Conservation (phyloP, 2,113 vertebrate species). For the Brachyistius frenatus region DNA sequence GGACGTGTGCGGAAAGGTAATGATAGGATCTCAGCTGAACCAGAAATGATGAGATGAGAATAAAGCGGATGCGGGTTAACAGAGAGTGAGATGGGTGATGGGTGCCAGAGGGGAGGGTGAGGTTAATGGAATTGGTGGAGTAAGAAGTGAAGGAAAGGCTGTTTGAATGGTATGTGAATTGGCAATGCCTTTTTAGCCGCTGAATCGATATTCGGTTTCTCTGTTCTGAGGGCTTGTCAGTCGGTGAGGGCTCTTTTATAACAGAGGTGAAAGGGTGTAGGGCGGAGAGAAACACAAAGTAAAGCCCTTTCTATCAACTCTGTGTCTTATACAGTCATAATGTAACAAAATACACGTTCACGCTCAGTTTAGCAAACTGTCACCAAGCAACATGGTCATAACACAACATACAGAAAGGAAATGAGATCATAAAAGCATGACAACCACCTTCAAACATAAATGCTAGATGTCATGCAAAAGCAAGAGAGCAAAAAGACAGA, state of each 20-base stretch:
- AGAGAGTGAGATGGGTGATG: slow-evolving; percentile 57
- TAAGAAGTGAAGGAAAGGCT: slow-evolving; percentile 60
- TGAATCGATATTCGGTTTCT: slow-evolving; percentile 71
- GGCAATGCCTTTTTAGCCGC: slow-evolving; percentile 81
- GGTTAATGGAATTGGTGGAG: slow-evolving; percentile 82
- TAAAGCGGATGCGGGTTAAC: slow-evolving; percentile 62
- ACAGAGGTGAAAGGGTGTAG: slow-evolving; percentile 47
- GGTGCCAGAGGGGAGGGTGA: slow-evolving; percentile 63
- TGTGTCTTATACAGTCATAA: slow-evolving; percentile 1
- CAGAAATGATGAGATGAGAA: slow-evolving; percentile 71
- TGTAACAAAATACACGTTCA: not conserved
- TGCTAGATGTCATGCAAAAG: no score
- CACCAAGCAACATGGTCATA: not conserved
- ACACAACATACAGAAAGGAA: no score
- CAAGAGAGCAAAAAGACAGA: no score
- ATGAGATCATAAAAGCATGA: no score
- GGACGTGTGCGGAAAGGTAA: slow-evolving; percentile 44
- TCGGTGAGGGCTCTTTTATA: slow-evolving; percentile 60
- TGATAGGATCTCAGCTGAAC: slow-evolving; percentile 60
- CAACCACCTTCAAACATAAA: no score
- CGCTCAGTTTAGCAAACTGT: not conserved
- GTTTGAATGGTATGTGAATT: slow-evolving; percentile 82
- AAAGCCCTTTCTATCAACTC: slow-evolving; percentile 24
- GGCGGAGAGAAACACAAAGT: slow-evolving; percentile 2
- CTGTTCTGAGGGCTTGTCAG: slow-evolving; percentile 66